Evolutionary conservation across 2,888 invertebrate species (phyloP), one percentile per base, ranked within the genome.

Genomic region (Agonum fuliginosum): DNA sequence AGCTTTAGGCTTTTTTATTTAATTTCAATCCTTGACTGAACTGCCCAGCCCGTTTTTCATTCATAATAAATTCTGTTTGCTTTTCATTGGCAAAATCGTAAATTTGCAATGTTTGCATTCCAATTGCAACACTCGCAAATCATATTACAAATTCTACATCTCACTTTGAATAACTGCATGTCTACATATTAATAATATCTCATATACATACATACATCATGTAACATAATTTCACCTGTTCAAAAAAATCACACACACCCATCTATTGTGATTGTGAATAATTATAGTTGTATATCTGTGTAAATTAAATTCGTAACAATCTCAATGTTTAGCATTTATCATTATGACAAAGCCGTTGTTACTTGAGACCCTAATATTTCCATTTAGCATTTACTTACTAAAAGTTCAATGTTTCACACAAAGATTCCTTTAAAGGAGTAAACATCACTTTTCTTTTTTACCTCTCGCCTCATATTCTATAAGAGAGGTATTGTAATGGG

Each of bases 251-350:
- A 46, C 4, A 70, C 70, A 70, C 70, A 46, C 70, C 70, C 70
- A 46, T 70, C 70, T 70, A 70, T 70, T 70, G 70, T 70, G 70
- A 70, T 70, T 46, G 46, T 70, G 24, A 70, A 70, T 70, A 70
- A 70, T 69, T 69, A 69, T 70, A 70, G 70, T 70, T 70, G 48
- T 70, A 46, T 27, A 27, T 70, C 27, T 70, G 46, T 14, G 43
- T 70, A 24, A 70, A 70, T 46, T 70, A 27, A 70, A 70, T 70
- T 20, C 27, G 27, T 27, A 46, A 12, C 14, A 24, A 14, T 17
- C 17, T 27, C 3, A 70, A 70, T 70, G 27, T 46, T 70, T 10
- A 43, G 27, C 43, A 70, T 70, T 46, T 46, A 70, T 70, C 70
- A 70, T 46, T 17, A 17, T 70, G 70, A 70, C 70, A 70, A 24